Conservation (phyloP, 1,140 invertebrate species). For the Tetraneura akinire region DNA sequence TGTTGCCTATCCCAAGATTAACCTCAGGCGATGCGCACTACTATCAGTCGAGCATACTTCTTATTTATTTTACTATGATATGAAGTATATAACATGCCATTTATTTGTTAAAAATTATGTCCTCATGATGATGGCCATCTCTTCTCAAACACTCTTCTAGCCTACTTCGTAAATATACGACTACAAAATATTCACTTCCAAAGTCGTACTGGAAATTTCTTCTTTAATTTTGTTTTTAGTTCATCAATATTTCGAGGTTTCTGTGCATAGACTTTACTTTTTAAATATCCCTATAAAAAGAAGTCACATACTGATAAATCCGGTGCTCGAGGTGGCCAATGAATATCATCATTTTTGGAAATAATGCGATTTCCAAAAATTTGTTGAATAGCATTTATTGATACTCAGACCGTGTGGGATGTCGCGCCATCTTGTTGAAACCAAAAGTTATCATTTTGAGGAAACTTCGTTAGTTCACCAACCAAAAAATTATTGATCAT, state of each 20-base stretch:
- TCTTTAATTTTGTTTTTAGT: background rate
- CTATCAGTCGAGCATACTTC: too few relatives aligned
- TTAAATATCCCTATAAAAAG: background rate
- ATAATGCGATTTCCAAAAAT: background rate
- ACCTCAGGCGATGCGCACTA: too few relatives aligned
- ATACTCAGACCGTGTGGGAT: too few relatives aligned
- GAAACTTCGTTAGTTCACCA: too few relatives aligned
- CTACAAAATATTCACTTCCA: background rate
- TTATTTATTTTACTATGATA: too few relatives aligned
- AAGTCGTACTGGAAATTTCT: background rate
- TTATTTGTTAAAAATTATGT: background rate
- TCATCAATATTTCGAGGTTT: constrained; percentile 4
- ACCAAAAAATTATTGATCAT: background rate
- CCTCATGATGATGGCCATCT: background rate
- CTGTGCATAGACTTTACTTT: background rate
- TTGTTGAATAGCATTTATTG: too few relatives aligned
- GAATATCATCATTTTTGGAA: constrained; percentile 22
- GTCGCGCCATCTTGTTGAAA: too few relatives aligned
- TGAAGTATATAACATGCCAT: background rate
- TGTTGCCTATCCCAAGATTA: too few relatives aligned
- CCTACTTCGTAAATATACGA: background rate
- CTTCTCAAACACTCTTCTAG: background rate
- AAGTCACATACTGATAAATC: constrained; percentile 20
- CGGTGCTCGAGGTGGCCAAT: background rate
- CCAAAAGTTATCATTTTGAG: too few relatives aligned